Evolutionary conservation across 1,140 invertebrate genomes (phyloP), one percentile per base, ranked within the genome.

Genomic region (Macrosteles quadrilineatus): DNA sequence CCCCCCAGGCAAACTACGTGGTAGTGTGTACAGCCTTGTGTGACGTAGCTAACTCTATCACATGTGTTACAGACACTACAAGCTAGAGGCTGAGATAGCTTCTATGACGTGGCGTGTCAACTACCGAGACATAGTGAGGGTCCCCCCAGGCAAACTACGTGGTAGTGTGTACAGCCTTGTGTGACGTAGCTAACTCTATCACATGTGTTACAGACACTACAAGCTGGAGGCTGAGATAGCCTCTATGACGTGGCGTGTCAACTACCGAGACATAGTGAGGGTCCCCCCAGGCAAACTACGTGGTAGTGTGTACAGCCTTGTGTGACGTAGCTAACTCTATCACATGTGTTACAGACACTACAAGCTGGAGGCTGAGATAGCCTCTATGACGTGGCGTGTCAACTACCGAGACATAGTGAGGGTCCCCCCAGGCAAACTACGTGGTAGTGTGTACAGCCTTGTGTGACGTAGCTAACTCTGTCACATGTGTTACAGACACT

Each of bases 41-140:
- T 81, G 86, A 74, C 84, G 87, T 71, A 86, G 85, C n/a, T n/a
- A n/a, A n/a, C n/a, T n/a, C n/a, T n/a, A n/a, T n/a, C n/a, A n/a
- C n/a, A 68, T 73, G 71, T 73, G 65, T 79, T 85, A 55, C 81
- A 97, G 96, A 75, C 93, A 95, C 79, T 95, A 94, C 78, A 95
- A 93, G 77, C 81, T 96, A 23, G 96, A 98, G 80, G 90, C 92
- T 0, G 96, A 97, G 82, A 90, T 98, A 69, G 94, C 93, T 1
- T 94, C 95, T 30, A 97, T 97, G 94, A 94, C 91, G 23, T 98
- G 97, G 97, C 90, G 92, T 75, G 90, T 98, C 0, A 87, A 88
- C 72, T 93, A 91, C 86, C 88, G 90, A 68, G 95, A 98, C 71
- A 87, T 96, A 0, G 63, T 68, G n/a, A n/a, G n/a, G 23, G 75